These are phyloP conservation scores for Meandrina meandrites DNA, from an alignment of 92 coral and sea anemone genomes.

Conservation along the genomic window DNA sequence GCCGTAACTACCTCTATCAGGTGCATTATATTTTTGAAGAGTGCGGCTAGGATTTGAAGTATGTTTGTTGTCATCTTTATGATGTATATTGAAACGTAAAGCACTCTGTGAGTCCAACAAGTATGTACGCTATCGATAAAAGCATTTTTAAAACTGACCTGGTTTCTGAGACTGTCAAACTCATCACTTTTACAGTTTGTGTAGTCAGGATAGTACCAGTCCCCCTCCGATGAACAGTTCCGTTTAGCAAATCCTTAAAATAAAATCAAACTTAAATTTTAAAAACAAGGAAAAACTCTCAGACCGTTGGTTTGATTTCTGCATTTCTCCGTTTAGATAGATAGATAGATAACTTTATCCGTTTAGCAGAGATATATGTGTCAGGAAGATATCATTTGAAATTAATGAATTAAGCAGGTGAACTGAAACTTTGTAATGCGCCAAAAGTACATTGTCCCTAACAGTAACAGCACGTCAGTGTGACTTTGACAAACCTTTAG, in stretches of 20 bases:
- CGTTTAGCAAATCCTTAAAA: conserved; percentile 62
- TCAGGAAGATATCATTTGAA: too few relatives aligned
- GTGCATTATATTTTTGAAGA: too few relatives aligned
- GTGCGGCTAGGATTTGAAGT: too few relatives aligned
- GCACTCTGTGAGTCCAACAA: background rate
- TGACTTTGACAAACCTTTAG: conserved; percentile 46
- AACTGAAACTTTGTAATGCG: too few relatives aligned
- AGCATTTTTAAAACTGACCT: conserved; percentile 21
- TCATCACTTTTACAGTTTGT: conserved; percentile 60
- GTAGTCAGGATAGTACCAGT: conserved; percentile 74
- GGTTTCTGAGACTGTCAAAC: conserved; percentile 21
- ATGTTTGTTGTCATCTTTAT: background rate
- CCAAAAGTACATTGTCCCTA: background rate
- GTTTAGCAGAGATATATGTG: too few relatives aligned
- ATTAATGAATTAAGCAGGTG: too few relatives aligned
- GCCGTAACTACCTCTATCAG: too few relatives aligned
- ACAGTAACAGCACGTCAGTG: background rate
- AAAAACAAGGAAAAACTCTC: background rate
- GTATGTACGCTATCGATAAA: background rate
- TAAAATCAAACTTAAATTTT: background rate
- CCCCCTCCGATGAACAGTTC: conserved; percentile 46
- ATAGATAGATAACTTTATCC: too few relatives aligned
- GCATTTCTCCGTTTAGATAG: background rate
- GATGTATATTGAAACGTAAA: background rate
- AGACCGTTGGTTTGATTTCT: background rate